Percentiles rank a stretch among this genome's conserved stretches.
These are phyloP conservation scores for Parapsyche elsis DNA, from an alignment of 1,140 invertebrate species.

Conservation along the genomic window DNA sequence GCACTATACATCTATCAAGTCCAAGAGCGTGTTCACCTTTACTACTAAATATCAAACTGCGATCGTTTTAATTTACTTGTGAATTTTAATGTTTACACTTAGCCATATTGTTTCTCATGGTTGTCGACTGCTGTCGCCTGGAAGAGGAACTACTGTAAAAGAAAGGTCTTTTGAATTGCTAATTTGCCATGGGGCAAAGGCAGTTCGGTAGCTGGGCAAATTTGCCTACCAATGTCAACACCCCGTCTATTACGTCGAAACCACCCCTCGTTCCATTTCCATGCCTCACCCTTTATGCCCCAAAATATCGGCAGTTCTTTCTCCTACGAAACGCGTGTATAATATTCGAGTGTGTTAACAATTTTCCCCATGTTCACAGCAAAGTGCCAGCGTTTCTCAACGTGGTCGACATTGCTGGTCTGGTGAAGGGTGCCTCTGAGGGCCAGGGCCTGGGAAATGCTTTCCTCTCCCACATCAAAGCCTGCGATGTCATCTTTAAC, in stretches of 20 bases:
- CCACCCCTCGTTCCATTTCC: not conserved
- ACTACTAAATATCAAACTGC: too few relatives aligned
- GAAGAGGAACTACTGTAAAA: slow-evolving; percentile 22
- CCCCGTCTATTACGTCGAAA: slow-evolving; percentile 25
- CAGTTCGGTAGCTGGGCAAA: slow-evolving; percentile 25
- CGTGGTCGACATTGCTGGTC: slow-evolving; percentile 97
- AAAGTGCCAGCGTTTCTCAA: slow-evolving; percentile 98
- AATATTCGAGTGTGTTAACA: not conserved
- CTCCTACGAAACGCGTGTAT: not conserved
- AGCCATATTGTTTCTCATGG: too few relatives aligned
- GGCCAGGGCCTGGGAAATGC: slow-evolving; percentile 99
- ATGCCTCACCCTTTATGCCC: not conserved
- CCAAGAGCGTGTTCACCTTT: too few relatives aligned
- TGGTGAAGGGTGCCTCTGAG: slow-evolving; percentile 97
- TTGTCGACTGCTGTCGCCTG: slow-evolving; percentile 1
- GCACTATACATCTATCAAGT: too few relatives aligned
- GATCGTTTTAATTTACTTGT: too few relatives aligned
- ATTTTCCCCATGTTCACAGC: slow-evolving; percentile 66
- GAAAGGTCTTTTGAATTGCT: slow-evolving; percentile 53
- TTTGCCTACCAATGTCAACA: slow-evolving; percentile 47
- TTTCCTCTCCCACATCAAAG: slow-evolving; percentile 98
- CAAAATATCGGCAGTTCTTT: not conserved
- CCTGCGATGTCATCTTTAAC: slow-evolving; percentile 99
- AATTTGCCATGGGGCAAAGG: slow-evolving; percentile 47
- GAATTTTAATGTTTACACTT: too few relatives aligned